Evolutionary conservation across 2,888 invertebrate genomes (phyloP).

Genomic region (Drosophila acutilabella): DNA sequence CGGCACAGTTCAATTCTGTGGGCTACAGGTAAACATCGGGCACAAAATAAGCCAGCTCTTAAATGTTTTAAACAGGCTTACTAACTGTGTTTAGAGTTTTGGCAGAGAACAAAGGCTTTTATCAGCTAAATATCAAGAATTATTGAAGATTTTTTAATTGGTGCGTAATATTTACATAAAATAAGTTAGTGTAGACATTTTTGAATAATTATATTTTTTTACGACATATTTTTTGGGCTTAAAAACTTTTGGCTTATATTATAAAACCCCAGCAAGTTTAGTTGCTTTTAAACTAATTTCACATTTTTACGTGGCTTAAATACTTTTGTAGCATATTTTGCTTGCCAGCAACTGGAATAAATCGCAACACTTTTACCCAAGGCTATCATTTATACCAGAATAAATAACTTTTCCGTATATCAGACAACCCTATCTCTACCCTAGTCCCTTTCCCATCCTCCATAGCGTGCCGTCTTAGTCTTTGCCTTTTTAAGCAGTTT

Average conservation of each 20-base stretch:
- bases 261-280: background rate
- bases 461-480: background rate
- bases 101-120: background rate
- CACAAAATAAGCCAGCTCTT: constrained; percentile 8
- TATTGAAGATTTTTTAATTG: no score
- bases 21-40: constrained; percentile 13
- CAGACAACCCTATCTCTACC: background rate
- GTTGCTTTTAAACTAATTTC: constrained; percentile 31
- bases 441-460: background rate
- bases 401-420: constrained; percentile 48
- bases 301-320: constrained; percentile 21
- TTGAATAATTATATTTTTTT: no score
- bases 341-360: constrained; percentile 31
- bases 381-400: constrained; percentile 65
- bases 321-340: constrained; percentile 11
- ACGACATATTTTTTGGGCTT: background rate
- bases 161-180: no score
- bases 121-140: background rate
- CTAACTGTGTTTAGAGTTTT: background rate
- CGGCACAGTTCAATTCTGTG: background rate
- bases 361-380: constrained; percentile 60
- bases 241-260: background rate
- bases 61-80: background rate
- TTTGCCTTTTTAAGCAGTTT: constrained; percentile 43
- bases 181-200: no score